Percentiles rank a stretch among this genome's conserved stretches.
Evolutionary conservation across 2,797 vertebrate genomes (phyloP).

Genomic region (Gymnopithys bicolor): DNA sequence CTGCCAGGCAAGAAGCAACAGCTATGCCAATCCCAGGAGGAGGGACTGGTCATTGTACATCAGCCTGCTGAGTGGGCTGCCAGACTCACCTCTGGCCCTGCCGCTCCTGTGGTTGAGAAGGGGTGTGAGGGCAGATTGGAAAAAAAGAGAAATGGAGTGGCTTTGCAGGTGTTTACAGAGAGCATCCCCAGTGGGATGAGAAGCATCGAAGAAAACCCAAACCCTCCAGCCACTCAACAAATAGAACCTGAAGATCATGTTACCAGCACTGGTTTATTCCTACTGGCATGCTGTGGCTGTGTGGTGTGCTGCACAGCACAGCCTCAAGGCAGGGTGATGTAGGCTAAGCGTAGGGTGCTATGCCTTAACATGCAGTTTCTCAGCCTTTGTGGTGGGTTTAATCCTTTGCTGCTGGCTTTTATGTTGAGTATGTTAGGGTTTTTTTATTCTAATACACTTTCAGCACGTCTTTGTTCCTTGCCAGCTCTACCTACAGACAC

Average conservation of each 20-base stretch:
- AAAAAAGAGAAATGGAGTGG: background rate
- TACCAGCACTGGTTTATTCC: background rate
- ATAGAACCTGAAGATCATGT: background rate
- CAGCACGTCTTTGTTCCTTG: background rate
- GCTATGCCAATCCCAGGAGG: rapidly evolving
- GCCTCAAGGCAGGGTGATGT: background rate
- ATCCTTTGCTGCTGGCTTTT: conserved; percentile 2
- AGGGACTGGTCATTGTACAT: background rate
- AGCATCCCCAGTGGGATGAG: background rate
- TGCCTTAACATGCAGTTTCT: conserved; percentile 30
- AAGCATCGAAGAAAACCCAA: background rate
- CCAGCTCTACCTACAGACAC: background rate
- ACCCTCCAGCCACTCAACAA: rapidly evolving
- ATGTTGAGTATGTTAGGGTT: background rate
- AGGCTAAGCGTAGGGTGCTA: background rate
- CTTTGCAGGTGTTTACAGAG: background rate
- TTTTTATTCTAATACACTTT: background rate
- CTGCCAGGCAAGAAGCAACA: background rate
- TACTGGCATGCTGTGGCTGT: background rate
- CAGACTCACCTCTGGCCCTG: rapidly evolving
- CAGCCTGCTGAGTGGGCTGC: background rate
- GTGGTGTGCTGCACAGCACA: rapidly evolving
- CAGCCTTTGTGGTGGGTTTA: conserved; percentile 26
- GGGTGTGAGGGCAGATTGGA: rapidly evolving
- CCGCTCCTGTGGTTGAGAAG: background rate